Base-by-base conservation (phyloP, 64 coral and sea anemone genomes). In the Montipora capricornis region DNA sequence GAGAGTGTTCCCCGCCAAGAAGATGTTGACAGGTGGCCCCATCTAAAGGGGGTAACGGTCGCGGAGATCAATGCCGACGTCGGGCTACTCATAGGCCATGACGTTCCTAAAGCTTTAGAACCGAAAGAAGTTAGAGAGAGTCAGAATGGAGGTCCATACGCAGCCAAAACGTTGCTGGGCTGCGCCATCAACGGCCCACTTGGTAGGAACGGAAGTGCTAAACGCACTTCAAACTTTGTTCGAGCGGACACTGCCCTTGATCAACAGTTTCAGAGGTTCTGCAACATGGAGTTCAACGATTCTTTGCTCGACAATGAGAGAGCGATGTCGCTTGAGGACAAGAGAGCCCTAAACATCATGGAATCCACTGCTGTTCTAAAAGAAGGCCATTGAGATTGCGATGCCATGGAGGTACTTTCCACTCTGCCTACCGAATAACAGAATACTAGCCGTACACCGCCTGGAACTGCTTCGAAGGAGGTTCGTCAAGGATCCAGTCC, bases 21-120 rank as follows among this genome's bases (percentile, higher is more conserved):
- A 44, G 88, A 80, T 49, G 88, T 80, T 5, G 60, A 90, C 26
- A 68, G 45, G 44, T 90, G 88, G 88, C 47, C 29, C 6, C 76
- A 90, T 48, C 88, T 90, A 1, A 8, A 69, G 6, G 76, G 77
- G n/a, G 51, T 90, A 53, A 2, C 8, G 6, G 2, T 90, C 15
- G 8, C 88, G 1, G 13, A 74, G 8, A 26, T 74, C 4, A 50
- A 29, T 29, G 29, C 29, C 29, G 1, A 29, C 29, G 29, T 1
- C 29, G 0, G 29, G 29, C 29, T 29, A 29, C 29, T 29, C 29
- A 29, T 29, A 29, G 29, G 29, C 29, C 29, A 29, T 29, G 29
- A 29, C 29, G 29, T 29, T 29, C 29, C 29, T 29, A 29, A 29
- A 29, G 29, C 29, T 29, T 29, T 29, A 29, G 29, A 29, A 29